Base-by-base conservation (phyloP, 2,888 invertebrate species). In the Creontiades dilutus region DNA sequence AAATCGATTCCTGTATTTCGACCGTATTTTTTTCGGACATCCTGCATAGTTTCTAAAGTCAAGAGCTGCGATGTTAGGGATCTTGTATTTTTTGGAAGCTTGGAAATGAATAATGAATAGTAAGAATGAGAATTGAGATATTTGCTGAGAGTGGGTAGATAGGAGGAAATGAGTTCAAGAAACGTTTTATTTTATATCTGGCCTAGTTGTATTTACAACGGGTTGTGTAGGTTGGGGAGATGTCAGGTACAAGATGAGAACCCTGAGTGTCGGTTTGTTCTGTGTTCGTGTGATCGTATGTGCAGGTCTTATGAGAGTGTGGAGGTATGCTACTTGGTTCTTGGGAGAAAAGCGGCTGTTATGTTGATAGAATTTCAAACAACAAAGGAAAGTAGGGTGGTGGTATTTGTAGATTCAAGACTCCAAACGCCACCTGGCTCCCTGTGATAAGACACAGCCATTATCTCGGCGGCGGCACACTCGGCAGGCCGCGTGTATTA, bases 391-490 rank as follows among this genome's bases (percentile, higher is more conserved):
- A 85, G 85, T 85, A 61, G 86, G 76, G 27, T 14, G 86, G 76
- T 23, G 68, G 86, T 55, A 86, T 86, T 86, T 86, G 86, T 86
- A 86, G 76, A 86, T 86, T 86, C 86, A 86, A 86, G 86, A 86
- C 86, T 86, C 76, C 55, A 55, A 68, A 48, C 47, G 68, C 75
- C 86, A 86, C 86, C 86, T 86, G 86, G 76, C 47, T 75, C 76
- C 27, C 28, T 13, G 86, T 86, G 86, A 86, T 86, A 86, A 86
- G 75, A 86, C 75, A 75, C 76, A 86, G 86, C 85, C 86, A 86
- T 86, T 76, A 86, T 75, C 86, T 86, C 28, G 37, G 23, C 86
- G 47, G 55, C 86, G 76, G 76, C 75, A 86, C 75, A 86, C 86
- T 68, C 86, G 27, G 82, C 48, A 27, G 85, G 47, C 47, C 27